Base-by-base conservation (phyloP, 2,888 invertebrate genomes). In the Sarcophaga subvicina region DNA sequence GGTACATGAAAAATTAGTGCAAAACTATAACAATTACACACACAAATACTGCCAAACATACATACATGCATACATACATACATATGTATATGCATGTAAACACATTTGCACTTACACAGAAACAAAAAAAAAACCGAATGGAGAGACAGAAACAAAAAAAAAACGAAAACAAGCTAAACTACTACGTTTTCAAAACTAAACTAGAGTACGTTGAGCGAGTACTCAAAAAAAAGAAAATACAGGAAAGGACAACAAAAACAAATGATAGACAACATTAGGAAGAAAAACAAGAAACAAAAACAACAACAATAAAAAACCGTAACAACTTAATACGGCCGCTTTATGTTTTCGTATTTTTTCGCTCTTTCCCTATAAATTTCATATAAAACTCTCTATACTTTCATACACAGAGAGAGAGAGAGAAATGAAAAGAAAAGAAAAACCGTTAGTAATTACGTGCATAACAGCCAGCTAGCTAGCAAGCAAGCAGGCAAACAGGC, bases 1-100 rank as follows among this genome's bases (percentile, higher is more conserved):
- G 59, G 60, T 72, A 84, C 73, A 84, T 81, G 71, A 70, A 82
- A 86, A 85, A 72, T 82, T 85, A 80, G 83, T 87, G 80, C 78
- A 85, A 60, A 81, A 78, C 72, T 60, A 67, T 49, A 79, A 59
- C 45, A 54, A 78, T 37, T 37, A 37, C 37, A 37, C 37, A 37
- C 8, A 37, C 37, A 37, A 37, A 37, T 37, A 37, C 37, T 37
- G 37, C 0, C 37, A 10, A 37, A 37, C 37, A 37, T 37, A 37
- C 10, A 37, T 37, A 37, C 8, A 37, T 37, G 8, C 37, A 0
- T 27, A 27, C 2, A 6, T 37, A 37, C 1, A 1, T 25, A 25
- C 6, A 1, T 37, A 6, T 6, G 6, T 37, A 37, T 37, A 10
- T 37, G 37, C 37, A 37, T 37, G 10, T 37, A 37, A 37, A 37